Evolutionary conservation across 1,140 invertebrate species (phyloP).

Genomic region (Radopholus similis): DNA sequence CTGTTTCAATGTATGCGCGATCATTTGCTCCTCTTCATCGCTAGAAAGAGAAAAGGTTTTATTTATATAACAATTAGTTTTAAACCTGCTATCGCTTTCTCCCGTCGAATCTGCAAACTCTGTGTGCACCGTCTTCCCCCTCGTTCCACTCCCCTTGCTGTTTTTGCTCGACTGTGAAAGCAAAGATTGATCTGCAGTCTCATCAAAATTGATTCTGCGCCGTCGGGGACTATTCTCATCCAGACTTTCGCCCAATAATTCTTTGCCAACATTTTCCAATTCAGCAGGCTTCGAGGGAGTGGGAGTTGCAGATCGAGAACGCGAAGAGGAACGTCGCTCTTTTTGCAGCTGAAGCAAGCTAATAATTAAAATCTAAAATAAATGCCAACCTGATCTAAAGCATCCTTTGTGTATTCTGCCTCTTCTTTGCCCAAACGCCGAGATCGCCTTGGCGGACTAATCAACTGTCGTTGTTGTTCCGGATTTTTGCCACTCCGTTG

Average conservation of each 20-base stretch:
- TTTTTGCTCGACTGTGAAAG: neutral
- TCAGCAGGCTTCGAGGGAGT: neutral
- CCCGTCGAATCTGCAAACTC: too few relatives aligned
- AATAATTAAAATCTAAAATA: neutral
- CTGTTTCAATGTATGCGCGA: too few relatives aligned
- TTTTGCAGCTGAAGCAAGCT: neutral
- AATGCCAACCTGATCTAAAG: neutral
- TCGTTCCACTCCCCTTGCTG: neutral
- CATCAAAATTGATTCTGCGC: neutral
- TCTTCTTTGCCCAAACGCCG: neutral
- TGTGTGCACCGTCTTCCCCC: too few relatives aligned
- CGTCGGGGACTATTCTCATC: neutral
- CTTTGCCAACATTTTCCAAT: neutral
- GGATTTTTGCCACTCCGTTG: too few relatives aligned
- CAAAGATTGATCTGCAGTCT: neutral
- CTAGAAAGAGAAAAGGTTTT: neutral
- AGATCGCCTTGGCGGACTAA: too few relatives aligned
- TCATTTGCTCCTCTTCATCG: neutral
- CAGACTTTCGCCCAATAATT: neutral
- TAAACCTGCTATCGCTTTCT: too few relatives aligned
- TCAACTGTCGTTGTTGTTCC: too few relatives aligned
- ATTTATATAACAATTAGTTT: too few relatives aligned
- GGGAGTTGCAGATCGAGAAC: neutral
- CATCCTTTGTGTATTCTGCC: neutral
- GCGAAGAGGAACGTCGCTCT: neutral